These are phyloP conservation scores for Pluvianellus socialis DNA, from an alignment of 2,113 vertebrate genomes.

Conservation along the genomic window DNA sequence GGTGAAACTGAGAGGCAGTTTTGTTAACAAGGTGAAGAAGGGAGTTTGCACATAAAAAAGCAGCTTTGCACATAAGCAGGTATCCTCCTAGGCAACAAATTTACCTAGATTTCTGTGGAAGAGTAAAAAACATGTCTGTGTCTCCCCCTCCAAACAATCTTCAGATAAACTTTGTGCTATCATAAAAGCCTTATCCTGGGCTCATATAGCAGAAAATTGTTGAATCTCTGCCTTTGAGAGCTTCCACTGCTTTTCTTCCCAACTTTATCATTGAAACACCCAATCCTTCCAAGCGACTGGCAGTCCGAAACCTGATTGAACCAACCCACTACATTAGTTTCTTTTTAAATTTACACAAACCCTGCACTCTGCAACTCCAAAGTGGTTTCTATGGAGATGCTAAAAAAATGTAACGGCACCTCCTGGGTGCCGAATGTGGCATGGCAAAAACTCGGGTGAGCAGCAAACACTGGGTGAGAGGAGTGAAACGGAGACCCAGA, in stretches of 20 bases:
- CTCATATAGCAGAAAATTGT: not conserved
- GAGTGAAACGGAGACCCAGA: not conserved
- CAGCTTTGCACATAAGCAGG: not conserved
- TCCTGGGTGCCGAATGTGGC: not conserved
- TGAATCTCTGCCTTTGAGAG: not conserved
- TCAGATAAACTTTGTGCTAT: not conserved
- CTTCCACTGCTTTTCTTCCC: not conserved
- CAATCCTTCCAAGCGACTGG: not conserved
- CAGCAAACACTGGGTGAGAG: not conserved
- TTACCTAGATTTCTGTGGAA: not conserved
- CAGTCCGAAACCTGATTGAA: not conserved
- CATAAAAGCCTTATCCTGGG: not conserved
- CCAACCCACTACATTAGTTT: not conserved
- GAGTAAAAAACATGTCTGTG: accelerated
- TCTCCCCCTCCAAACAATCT: not conserved
- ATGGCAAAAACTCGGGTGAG: not conserved
- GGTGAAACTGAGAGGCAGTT: not conserved
- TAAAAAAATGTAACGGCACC: not conserved
- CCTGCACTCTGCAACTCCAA: not conserved
- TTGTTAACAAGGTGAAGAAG: not conserved
- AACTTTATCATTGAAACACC: accelerated
- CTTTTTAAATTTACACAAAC: not conserved
- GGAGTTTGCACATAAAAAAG: not conserved
- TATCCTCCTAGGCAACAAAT: not conserved
- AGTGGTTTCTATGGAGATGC: not conserved